Conservation (phyloP, 2,797 vertebrate species). For the Pelochelys cantorii region DNA sequence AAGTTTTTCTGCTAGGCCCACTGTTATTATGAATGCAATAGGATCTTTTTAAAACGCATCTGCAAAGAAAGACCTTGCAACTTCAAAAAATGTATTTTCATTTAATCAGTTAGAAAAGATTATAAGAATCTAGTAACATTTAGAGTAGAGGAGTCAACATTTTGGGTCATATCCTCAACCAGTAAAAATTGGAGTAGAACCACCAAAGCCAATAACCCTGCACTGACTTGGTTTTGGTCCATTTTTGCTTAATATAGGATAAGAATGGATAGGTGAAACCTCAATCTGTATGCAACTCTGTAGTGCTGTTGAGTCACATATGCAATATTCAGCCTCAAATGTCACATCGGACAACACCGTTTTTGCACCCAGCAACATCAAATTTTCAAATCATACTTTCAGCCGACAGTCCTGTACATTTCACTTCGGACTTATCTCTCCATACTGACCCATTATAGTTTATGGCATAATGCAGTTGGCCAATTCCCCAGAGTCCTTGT, state of each 20-base stretch:
- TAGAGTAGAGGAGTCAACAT: background rate
- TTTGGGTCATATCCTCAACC: background rate
- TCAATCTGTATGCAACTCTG: background rate
- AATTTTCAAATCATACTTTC: constrained; percentile 1
- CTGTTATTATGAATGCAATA: background rate
- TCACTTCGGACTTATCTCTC: constrained; percentile 17
- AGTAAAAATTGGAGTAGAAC: background rate
- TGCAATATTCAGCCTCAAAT: constrained; percentile 5
- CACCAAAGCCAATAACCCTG: background rate
- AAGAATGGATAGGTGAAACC: background rate
- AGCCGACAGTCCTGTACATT: constrained; percentile 10
- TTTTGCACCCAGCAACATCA: background rate
- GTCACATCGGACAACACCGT: constrained; percentile 29
- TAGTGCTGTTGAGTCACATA: constrained; percentile 49
- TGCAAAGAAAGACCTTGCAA: background rate
- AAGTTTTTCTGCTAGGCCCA: background rate
- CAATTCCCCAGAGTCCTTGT: background rate
- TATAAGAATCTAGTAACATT: background rate
- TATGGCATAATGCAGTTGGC: constrained; percentile 13
- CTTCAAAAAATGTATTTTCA: background rate
- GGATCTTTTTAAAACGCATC: background rate
- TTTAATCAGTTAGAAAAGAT: background rate
- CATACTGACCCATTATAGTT: constrained; percentile 14
- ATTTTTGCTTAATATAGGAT: background rate
- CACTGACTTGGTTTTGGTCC: background rate